phyloP scores from a whole-genome alignment of 2,888 invertebrate genomes.

The Phortica magna region DNA sequence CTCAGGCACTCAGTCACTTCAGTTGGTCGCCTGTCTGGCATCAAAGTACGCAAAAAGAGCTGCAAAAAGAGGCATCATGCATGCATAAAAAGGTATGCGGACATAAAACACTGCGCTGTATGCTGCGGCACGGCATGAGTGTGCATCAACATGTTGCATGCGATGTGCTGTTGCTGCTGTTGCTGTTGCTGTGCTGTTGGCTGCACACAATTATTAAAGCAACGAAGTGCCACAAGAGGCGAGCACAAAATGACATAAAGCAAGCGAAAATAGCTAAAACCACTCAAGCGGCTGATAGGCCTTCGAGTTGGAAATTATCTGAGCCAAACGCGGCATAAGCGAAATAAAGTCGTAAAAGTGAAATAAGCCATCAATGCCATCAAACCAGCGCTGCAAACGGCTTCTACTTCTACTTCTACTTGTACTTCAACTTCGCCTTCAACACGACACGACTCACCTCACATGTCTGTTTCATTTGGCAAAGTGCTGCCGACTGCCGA shows the following conservation, averaged over 20 bases:
- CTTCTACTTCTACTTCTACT: slow-evolving; percentile 27
- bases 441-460: neutral
- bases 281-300: slow-evolving; percentile 3
- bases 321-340: slow-evolving; percentile 33
- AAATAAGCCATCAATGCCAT: slow-evolving; percentile 72
- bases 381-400: slow-evolving; percentile 55
- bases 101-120: slow-evolving; percentile 63
- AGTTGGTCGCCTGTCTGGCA: neutral
- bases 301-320: neutral
- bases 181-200: neutral
- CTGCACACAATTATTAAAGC: neutral
- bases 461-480: slow-evolving; percentile 1
- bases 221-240: neutral
- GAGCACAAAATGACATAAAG: slow-evolving; percentile 42
- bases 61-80: neutral
- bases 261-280: slow-evolving; percentile 39
- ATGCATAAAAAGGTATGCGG: slow-evolving; percentile 67
- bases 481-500: neutral
- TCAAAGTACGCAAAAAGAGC: neutral
- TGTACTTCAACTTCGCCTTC: slow-evolving; percentile 42
- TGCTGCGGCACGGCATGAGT: slow-evolving; percentile 44
- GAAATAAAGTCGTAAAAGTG: slow-evolving; percentile 71
- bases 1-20: slow-evolving; percentile 53
- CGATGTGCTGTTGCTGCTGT: slow-evolving; percentile 33
- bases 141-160: slow-evolving; percentile 67